phyloP scores from a whole-genome alignment of 2,113 vertebrate species.

The Urocitellus parryii region DNA sequence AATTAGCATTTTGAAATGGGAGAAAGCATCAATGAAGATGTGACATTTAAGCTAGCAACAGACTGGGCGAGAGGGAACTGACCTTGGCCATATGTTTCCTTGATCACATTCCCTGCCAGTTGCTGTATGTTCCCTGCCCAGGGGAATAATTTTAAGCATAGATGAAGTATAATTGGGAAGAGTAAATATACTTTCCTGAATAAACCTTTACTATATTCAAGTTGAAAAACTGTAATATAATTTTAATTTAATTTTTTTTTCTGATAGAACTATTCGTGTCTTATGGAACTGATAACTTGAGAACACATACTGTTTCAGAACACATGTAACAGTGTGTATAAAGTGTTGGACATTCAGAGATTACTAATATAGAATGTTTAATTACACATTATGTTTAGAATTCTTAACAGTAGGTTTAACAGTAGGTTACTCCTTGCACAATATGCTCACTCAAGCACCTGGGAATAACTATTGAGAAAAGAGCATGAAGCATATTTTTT shows the following conservation, averaged over 20 bases:
- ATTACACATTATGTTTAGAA: not conserved
- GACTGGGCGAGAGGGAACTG: not conserved
- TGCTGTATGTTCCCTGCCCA: not conserved
- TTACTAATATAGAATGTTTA: not conserved
- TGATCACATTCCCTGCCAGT: not conserved
- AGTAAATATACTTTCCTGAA: not conserved
- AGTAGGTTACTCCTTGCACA: not conserved
- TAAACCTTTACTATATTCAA: not conserved
- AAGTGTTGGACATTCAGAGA: not conserved
- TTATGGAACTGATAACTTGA: not conserved
- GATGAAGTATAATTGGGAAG: not conserved
- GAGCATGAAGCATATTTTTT: not conserved
- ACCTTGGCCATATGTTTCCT: not conserved
- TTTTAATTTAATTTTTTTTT: conserved; percentile 21
- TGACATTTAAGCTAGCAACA: not conserved
- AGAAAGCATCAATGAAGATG: not conserved
- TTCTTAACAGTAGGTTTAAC: not conserved
- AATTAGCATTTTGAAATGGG: not conserved
- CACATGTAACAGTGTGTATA: not conserved
- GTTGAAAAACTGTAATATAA: not conserved
- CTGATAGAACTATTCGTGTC: not conserved
- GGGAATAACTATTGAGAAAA: not conserved
- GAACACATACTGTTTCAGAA: not conserved
- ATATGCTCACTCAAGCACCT: not conserved
- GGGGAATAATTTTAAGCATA: not conserved